Conservation (phyloP, 2,888 invertebrate genomes). For the Spilosoma lubricipeda region DNA sequence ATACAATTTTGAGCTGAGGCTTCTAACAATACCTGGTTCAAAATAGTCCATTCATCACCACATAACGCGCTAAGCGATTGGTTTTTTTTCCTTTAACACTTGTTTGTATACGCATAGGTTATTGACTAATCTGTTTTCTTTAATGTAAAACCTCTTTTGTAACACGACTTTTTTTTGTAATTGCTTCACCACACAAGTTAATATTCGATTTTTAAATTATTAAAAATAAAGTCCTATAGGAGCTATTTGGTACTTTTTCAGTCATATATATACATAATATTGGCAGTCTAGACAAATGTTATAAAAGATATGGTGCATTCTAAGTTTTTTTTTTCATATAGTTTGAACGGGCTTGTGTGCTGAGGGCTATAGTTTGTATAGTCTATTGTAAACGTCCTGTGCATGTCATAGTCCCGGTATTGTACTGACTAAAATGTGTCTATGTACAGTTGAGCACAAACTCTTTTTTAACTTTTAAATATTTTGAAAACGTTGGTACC, state of each 20-base stretch:
- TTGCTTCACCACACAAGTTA: conserved; percentile 52
- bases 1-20: conserved; percentile 19
- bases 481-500: background rate
- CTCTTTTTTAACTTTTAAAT: background rate
- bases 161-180: conserved; percentile 41
- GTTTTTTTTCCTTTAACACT: conserved; percentile 83
- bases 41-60: conserved; percentile 61
- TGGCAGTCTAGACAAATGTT: background rate
- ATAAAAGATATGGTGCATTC: background rate
- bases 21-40: conserved; percentile 25
- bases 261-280: background rate
- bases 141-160: conserved; percentile 55
- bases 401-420: conserved; percentile 73
- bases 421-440: conserved; percentile 66
- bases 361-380: conserved; percentile 64
- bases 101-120: conserved; percentile 81
- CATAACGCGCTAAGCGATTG: conserved; percentile 79
- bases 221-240: background rate
- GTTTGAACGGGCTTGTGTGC: conserved; percentile 46
- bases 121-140: conserved; percentile 76
- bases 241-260: background rate
- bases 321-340: background rate
- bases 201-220: background rate
- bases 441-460: conserved; percentile 61
- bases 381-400: conserved; percentile 72